Conservation (phyloP, 2,888 invertebrate genomes). For the Leptarthrus brevirostris region DNA sequence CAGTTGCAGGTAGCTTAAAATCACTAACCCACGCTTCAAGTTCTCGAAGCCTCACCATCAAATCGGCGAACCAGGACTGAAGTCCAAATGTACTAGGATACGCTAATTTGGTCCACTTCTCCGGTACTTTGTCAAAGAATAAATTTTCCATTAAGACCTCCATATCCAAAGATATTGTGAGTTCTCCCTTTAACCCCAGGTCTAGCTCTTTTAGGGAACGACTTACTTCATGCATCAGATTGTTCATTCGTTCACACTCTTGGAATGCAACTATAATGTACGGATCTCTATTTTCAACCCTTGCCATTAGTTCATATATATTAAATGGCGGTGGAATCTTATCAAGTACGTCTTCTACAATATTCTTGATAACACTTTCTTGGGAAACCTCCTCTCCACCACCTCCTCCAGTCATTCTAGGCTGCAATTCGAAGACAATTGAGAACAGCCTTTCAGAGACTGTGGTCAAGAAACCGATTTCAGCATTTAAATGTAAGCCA, state of each 20-base stretch:
- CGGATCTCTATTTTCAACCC: constrained; percentile 89
- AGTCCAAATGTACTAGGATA: constrained; percentile 89
- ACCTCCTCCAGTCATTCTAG: constrained; percentile 81
- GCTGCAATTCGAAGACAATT: constrained; percentile 90
- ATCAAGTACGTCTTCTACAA: constrained; percentile 88
- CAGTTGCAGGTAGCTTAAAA: constrained; percentile 86
- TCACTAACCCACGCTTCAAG: constrained; percentile 90
- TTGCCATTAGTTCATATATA: constrained; percentile 84
- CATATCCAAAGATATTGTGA: constrained; percentile 94
- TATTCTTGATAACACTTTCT: constrained; percentile 77
- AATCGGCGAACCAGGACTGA: constrained; percentile 88
- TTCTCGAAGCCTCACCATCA: constrained; percentile 81
- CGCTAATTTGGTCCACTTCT: constrained; percentile 84
- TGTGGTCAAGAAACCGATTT: constrained; percentile 91
- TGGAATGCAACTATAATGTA: constrained; percentile 92
- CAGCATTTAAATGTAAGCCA: constrained; percentile 93
- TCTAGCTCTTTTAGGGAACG: constrained; percentile 87
- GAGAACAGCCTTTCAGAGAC: constrained; percentile 87
- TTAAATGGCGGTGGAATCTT: constrained; percentile 91
- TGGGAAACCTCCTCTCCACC: constrained; percentile 74
- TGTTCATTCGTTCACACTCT: constrained; percentile 96
- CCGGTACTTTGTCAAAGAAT: constrained; percentile 92
- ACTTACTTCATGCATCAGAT: constrained; percentile 82
- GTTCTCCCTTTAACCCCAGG: constrained; percentile 90
- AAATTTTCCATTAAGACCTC: constrained; percentile 85